phyloP scores from a whole-genome alignment of 30 jellyfish, hydroid and myxozoan genomes.

The Aurelia coerulea region DNA sequence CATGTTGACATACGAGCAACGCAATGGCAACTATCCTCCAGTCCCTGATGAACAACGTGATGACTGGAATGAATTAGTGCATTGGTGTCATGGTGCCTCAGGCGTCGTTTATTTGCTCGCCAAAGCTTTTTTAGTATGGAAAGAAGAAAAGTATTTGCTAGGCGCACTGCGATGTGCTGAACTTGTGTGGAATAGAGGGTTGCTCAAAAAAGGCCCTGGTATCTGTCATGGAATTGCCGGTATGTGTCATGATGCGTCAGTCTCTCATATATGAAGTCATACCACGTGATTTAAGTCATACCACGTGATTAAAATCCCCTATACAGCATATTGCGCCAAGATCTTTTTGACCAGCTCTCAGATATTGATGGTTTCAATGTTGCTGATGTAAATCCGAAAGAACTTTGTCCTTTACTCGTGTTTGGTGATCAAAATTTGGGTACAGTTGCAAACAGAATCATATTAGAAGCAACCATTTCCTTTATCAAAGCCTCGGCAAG shows the following conservation, averaged over 20 bases:
- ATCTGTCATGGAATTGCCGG: conserved; percentile 99
- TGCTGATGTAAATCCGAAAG: no score
- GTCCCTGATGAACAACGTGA: conserved; percentile 88
- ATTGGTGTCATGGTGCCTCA: conserved; percentile 99
- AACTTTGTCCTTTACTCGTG: no score
- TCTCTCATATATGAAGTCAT: no score
- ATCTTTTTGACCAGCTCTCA: no score
- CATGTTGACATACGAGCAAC: conserved; percentile 77
- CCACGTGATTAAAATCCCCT: no score
- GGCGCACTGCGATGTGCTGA: conserved; percentile 96
- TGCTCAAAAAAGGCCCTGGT: conserved; percentile 98
- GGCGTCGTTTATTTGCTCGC: conserved; percentile 88
- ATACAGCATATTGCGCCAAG: no score
- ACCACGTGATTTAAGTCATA: no score
- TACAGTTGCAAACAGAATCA: no score
- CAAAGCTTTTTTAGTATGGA: conserved; percentile 92
- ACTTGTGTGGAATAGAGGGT: conserved; percentile 88
- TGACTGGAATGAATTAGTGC: conserved; percentile 95
- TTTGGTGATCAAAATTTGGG: no score
- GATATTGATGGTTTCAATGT: no score
- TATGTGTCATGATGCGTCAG: background rate
- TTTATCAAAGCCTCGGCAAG: no score
- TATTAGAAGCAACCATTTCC: no score
- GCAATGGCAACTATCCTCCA: conserved; percentile 92
- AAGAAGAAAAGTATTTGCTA: conserved; percentile 81